phyloP scores from a whole-genome alignment of 2,113 vertebrate species.

The Heliornis fulica region DNA sequence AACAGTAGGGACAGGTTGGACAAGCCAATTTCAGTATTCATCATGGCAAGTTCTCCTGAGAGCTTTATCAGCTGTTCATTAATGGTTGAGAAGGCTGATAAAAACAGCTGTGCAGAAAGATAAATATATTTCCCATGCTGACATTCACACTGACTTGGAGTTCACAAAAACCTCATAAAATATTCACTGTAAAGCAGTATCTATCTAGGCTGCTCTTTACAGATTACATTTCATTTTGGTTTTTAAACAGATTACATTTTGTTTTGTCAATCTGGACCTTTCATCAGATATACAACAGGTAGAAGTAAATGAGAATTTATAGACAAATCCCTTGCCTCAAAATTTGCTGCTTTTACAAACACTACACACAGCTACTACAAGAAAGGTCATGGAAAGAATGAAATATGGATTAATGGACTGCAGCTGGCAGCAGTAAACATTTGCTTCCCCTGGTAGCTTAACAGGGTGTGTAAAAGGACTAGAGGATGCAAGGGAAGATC shows the following conservation, averaged over 20 bases:
- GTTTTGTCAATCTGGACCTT: not conserved
- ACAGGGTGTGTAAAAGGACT: not conserved
- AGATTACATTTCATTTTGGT: not conserved
- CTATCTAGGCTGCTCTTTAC: not conserved
- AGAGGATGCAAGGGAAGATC: not conserved
- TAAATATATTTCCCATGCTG: not conserved
- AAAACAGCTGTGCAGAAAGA: slow-evolving; percentile 1
- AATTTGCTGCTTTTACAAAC: not conserved
- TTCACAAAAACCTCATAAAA: slow-evolving; percentile 16
- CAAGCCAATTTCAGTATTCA: not conserved
- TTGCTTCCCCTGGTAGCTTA: not conserved
- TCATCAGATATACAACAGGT: not conserved
- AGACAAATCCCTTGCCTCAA: not conserved
- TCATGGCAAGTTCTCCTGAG: not conserved
- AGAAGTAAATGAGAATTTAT: not conserved
- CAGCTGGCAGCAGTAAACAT: not conserved
- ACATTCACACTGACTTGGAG: not conserved
- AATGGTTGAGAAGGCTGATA: slow-evolving; percentile 1
- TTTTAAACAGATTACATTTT: not conserved
- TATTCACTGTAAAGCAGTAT: not conserved
- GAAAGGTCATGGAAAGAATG: not conserved
- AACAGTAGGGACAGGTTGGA: not conserved
- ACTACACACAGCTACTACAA: not conserved
- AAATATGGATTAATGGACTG: not conserved
- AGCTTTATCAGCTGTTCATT: slow-evolving; percentile 6